A percentile compares a stretch with the other conserved stretches of the same genome.
Evolutionary conservation across 2,888 invertebrate genomes (phyloP).

Genomic region (Isotomurus palustris): DNA sequence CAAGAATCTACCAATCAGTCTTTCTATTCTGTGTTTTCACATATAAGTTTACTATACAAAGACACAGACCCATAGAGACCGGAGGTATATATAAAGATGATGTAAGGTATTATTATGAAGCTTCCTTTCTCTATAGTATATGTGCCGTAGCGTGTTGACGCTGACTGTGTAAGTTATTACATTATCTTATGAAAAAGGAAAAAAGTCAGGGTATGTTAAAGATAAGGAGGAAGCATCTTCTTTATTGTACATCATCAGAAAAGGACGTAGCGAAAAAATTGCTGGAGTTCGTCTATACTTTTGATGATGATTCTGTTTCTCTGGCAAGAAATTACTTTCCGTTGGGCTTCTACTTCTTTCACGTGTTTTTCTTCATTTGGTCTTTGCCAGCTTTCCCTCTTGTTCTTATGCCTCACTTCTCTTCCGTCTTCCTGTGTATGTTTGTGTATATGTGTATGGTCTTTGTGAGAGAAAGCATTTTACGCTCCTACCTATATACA

Average conservation of each 20-base stretch:
- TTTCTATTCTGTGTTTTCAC: no score
- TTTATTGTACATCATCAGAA: constrained; percentile 38
- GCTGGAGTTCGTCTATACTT: constrained; percentile 33
- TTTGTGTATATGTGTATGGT: background rate
- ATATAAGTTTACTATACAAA: no score
- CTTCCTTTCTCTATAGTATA: background rate
- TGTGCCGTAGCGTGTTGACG: no score
- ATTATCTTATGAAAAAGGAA: background rate
- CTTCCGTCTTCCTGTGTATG: constrained; percentile 4
- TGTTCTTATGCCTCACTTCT: constrained; percentile 13
- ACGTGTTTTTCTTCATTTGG: constrained; percentile 10
- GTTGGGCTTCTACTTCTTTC: constrained; percentile 22
- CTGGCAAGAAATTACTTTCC: constrained; percentile 37
- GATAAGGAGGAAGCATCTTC: constrained; percentile 30
- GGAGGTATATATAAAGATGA: no score
- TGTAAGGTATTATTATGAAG: background rate
- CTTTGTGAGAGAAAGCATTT: background rate
- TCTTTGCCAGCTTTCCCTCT: constrained; percentile 13
- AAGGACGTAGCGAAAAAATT: constrained; percentile 30
- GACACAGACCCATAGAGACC: no score
- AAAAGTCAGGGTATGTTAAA: constrained; percentile 21
- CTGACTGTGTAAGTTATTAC: background rate
- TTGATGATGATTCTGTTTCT: constrained; percentile 40
- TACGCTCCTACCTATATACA: no score
- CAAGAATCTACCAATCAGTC: no score